Evolutionary conservation across 2,113 vertebrate genomes (phyloP).

Genomic region (Notarius lentiginosus): DNA sequence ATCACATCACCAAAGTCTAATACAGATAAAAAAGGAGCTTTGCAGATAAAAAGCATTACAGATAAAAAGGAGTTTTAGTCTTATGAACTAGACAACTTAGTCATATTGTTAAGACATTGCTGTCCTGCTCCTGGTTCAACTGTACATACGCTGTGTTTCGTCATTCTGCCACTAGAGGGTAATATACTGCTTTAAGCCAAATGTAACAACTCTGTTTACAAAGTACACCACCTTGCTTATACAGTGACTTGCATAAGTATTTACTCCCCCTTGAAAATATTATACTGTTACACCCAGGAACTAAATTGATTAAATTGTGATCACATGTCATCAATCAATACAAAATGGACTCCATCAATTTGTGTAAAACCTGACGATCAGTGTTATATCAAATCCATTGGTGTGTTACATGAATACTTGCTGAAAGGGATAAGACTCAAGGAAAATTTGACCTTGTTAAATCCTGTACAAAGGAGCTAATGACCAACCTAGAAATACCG

Average conservation of each 20-base stretch:
- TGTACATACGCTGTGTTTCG: not conserved
- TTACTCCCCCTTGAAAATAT: not conserved
- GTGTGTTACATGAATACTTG: not conserved
- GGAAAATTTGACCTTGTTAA: not conserved
- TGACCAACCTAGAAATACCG: not conserved
- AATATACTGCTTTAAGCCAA: slow-evolving; percentile 14
- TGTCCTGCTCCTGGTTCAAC: not conserved
- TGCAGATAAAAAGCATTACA: too few relatives aligned
- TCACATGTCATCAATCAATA: not conserved
- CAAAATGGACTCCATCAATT: not conserved
- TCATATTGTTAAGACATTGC: not conserved
- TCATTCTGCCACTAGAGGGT: slow-evolving; percentile 55
- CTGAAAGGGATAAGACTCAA: not conserved
- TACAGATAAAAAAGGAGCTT: too few relatives aligned
- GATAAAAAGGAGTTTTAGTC: too few relatives aligned
- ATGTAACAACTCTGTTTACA: not conserved
- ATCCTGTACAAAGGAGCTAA: not conserved
- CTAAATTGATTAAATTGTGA: not conserved
- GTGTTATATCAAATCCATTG: not conserved
- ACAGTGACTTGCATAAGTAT: not conserved
- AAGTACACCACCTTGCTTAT: not conserved
- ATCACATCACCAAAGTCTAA: too few relatives aligned
- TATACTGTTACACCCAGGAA: not conserved
- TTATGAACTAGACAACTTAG: not conserved
- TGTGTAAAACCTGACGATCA: not conserved